These are phyloP conservation scores for Eulemur albifrons DNA, from an alignment of 2,797 vertebrate species.

Conservation along the genomic window DNA sequence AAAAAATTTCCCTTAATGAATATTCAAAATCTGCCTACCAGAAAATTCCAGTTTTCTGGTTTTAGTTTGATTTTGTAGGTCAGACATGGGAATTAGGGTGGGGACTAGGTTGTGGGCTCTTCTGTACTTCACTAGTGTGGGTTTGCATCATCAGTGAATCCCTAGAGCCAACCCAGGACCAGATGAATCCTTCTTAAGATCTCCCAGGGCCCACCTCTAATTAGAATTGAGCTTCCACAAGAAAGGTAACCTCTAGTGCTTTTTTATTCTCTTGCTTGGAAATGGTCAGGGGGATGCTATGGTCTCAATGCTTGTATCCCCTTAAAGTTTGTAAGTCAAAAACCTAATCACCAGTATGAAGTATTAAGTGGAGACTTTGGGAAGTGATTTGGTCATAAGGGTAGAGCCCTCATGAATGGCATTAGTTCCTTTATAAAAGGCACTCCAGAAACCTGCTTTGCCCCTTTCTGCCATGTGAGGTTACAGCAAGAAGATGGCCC, in stretches of 20 bases:
- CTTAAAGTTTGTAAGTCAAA: background rate
- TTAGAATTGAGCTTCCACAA: background rate
- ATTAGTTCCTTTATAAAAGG: background rate
- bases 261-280: background rate
- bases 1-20: background rate
- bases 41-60: background rate
- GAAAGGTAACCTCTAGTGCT: background rate
- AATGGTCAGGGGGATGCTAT: background rate
- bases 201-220: background rate
- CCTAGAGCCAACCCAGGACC: background rate
- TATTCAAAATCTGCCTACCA: background rate
- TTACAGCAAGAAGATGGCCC: background rate
- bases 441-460: background rate
- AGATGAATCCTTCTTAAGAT: background rate
- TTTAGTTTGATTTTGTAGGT: background rate
- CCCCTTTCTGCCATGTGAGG: background rate
- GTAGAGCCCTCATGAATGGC: background rate
- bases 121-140: background rate
- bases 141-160: background rate
- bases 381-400: background rate
- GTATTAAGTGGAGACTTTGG: background rate
- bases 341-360: background rate
- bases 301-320: background rate
- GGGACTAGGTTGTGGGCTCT: background rate
- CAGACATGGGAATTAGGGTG: fast-evolving